Base-by-base conservation (phyloP, 1,140 invertebrate genomes). In the Listronotus oregonensis region DNA sequence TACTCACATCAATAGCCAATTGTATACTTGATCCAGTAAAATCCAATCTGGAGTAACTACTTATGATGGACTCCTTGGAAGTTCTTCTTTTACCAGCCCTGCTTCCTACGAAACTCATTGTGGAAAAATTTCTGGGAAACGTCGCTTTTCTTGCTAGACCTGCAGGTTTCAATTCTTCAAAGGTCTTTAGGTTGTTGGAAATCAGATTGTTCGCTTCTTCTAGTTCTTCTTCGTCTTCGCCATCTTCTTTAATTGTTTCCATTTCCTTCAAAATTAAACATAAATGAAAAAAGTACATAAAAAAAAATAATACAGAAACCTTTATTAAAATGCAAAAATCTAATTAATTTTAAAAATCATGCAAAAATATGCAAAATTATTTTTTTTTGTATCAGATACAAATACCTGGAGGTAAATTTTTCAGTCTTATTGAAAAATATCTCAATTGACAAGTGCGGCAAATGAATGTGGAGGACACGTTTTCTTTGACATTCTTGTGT, bases 21-120 rank as follows among this genome's bases (percentile, higher is more conserved):
- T 88, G 86, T 42, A 88, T 76, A 73, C 86, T 87, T 54, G 86
- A 87, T 47, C 87, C 88, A 47, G 85, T 88, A 73, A 89, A 88
- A 76, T 89, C 87, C 81, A 89, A 83, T 65, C 86, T 84, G 0
- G 88, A 89, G 50, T 89, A 83, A 74, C 86, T 88, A 9, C 87
- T 89, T 69, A 88, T 86, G 39, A 88, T 84, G 10, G 87, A 89
- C 37, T 84, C 82, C 77, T 86, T 87, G 79, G 79, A 67, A 81
- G 79, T 50, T 79, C 80, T 68, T 78, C 80, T 52, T 71, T 81
- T 76, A 78, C 81, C 67, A 7, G 34, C 47, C 54, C 56, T 43
- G 77, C 79, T 60, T 72, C 80, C n/a, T 77, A 82, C 9, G 56
- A 79, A 79, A 54, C 76, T 79, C 68, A 77, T 72, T 0, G 76